Conservation (phyloP, 2,113 vertebrate genomes). For the Erpornis zantholeuca region DNA sequence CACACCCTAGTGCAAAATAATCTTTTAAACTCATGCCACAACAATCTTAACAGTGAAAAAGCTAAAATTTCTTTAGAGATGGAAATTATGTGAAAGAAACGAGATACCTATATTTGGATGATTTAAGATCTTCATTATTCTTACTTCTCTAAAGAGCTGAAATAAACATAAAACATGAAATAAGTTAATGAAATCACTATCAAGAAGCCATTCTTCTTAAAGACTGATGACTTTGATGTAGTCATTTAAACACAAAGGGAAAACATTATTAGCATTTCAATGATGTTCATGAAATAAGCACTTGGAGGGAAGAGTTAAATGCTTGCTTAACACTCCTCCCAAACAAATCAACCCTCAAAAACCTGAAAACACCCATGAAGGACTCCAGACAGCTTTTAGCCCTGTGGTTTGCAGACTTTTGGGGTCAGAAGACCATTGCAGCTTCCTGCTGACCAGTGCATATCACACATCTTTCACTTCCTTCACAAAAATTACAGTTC, state of each 20-base stretch:
- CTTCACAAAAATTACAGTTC: neutral
- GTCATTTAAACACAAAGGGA: neutral
- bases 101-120: conserved; percentile 94
- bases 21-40: neutral
- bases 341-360: neutral
- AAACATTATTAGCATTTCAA: neutral
- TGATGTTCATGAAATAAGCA: neutral
- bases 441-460: neutral
- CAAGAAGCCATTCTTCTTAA: neutral
- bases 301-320: neutral
- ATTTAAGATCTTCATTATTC: conserved; percentile 99
- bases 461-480: neutral
- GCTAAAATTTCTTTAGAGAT: neutral
- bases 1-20: neutral
- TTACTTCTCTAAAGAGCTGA: conserved; percentile 98
- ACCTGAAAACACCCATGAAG: neutral
- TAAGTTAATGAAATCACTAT: conserved; percentile 41
- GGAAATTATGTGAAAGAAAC: neutral
- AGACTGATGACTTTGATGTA: neutral
- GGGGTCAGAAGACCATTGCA: neutral
- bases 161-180: conserved; percentile 61
- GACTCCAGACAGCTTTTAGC: neutral
- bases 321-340: neutral
- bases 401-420: neutral
- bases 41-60: neutral